Evolutionary conservation across 2,797 vertebrate genomes (phyloP), one percentile per base, ranked within the genome.

Genomic region (Falco novaeseelandiae): DNA sequence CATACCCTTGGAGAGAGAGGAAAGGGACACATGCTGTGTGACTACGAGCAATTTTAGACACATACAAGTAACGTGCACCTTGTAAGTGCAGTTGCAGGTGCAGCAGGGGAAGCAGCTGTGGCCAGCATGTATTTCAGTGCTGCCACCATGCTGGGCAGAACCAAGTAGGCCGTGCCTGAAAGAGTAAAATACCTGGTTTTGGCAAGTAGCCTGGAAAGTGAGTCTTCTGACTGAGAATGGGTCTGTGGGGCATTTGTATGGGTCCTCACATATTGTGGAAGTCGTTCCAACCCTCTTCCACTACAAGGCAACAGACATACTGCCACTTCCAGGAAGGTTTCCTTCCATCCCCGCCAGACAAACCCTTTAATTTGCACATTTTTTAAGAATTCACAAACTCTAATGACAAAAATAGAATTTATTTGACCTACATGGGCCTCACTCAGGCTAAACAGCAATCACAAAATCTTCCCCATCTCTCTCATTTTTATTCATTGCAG

Each of bases 171-270:
- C 49, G 11, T 15, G 6, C 5, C 12, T 30, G 32, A 40, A 14
- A 42, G 7, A 9, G 4, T 7, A 8, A 67, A 29, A 42, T 23
- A 49, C 2, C 5, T 55, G 26, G 14, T 44, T 74, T 18, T 19
- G 38, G 26, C 44, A 72, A 72, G 29, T 12, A 72, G 13, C 51
- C 59, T 12, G 22, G 36, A 49, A 90, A 14, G 16, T 0, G 7
- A 48, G 2, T 18, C 19, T 22, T 61, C 18, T 65, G 44, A 22
- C 0, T 4, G 25, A 15, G 11, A 15, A 14, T 20, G 32, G 4
- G 5, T 32, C 40, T 87, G 22, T 8, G 62, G 8, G 10, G 2
- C 14, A 20, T 72, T 14, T 1, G 0, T 8, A 18, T 21, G 44
- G 9, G 19, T 3, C 9, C 74, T 81, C 29, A 49, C 10, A 17